phyloP scores from a whole-genome alignment of 1,140 invertebrate genomes.

The Bursaphelenchus mucronatus region DNA sequence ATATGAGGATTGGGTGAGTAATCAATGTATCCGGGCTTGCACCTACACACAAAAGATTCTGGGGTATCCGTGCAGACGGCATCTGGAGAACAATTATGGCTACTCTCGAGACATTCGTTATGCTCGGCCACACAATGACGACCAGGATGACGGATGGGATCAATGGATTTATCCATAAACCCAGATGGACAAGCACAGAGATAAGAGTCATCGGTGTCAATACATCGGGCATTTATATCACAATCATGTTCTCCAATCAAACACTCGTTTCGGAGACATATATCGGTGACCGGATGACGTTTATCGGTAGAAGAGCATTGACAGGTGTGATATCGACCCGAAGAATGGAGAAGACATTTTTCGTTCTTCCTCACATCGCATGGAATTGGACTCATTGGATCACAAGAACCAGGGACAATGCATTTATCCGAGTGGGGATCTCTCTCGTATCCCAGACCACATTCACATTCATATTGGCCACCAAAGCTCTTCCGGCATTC shows the following conservation, averaged over 20 bases:
- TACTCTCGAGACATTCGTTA: slow-evolving; percentile 54
- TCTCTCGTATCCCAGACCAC: slow-evolving; percentile 44
- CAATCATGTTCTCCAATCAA: slow-evolving; percentile 52
- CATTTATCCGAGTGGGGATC: slow-evolving; percentile 50
- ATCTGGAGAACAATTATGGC: slow-evolving; percentile 58
- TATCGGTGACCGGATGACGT: slow-evolving; percentile 56
- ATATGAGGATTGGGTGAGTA: slow-evolving; percentile 57
- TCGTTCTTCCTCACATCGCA: slow-evolving; percentile 58
- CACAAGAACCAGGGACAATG: slow-evolving; percentile 53
- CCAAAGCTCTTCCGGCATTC: slow-evolving; percentile 22
- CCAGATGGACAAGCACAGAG: slow-evolving; percentile 55
- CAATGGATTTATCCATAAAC: slow-evolving; percentile 50
- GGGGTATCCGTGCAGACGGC: slow-evolving; percentile 61
- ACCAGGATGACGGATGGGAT: slow-evolving; percentile 53
- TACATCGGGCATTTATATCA: slow-evolving; percentile 51
- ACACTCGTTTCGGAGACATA: slow-evolving; percentile 59
- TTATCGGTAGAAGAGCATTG: slow-evolving; percentile 49
- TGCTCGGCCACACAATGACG: slow-evolving; percentile 51
- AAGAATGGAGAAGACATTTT: slow-evolving; percentile 50
- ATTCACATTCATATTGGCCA: slow-evolving; percentile 36
- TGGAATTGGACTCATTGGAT: slow-evolving; percentile 39
- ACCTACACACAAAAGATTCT: slow-evolving; percentile 61
- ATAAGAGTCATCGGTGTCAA: slow-evolving; percentile 58
- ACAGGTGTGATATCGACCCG: slow-evolving; percentile 58
- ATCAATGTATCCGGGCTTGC: slow-evolving; percentile 61